These are phyloP conservation scores for Apteryx owenii DNA, from an alignment of 2,113 vertebrate genomes.

Conservation along the genomic window DNA sequence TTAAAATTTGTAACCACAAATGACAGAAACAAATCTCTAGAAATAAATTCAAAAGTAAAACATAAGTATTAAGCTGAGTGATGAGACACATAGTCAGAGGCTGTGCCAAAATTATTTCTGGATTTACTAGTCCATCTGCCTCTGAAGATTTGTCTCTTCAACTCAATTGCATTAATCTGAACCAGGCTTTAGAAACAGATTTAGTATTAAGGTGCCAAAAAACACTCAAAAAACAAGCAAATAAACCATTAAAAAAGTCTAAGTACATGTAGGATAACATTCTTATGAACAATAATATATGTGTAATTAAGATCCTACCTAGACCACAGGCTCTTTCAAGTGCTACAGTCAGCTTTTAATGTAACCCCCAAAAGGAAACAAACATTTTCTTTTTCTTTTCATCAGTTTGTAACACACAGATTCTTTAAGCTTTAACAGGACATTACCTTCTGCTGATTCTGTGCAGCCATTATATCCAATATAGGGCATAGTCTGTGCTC, in stretches of 20 bases:
- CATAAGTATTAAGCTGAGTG: not conserved
- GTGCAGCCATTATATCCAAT: not conserved
- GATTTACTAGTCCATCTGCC: not conserved
- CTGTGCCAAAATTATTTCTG: not conserved
- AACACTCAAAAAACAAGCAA: not conserved
- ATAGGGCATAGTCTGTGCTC: not conserved
- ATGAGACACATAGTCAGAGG: not conserved
- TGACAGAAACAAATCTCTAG: not conserved
- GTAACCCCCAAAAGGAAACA: not conserved
- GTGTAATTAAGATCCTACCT: not conserved
- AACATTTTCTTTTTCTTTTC: not conserved
- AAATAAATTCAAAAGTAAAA: not conserved
- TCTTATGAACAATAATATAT: not conserved
- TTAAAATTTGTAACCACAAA: not conserved
- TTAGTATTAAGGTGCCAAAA: not conserved
- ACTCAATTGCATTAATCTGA: not conserved
- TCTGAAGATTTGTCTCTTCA: not conserved
- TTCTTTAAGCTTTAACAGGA: not conserved
- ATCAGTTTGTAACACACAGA: not conserved
- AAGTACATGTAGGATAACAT: not conserved
- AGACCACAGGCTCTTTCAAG: not conserved
- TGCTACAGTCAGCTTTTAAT: not conserved
- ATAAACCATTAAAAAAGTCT: not conserved
- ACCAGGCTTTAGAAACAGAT: not conserved
- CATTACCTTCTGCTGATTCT: not conserved